These are phyloP conservation scores for Leiothrix lutea DNA, from an alignment of 2,113 vertebrate genomes.

Conservation along the genomic window DNA sequence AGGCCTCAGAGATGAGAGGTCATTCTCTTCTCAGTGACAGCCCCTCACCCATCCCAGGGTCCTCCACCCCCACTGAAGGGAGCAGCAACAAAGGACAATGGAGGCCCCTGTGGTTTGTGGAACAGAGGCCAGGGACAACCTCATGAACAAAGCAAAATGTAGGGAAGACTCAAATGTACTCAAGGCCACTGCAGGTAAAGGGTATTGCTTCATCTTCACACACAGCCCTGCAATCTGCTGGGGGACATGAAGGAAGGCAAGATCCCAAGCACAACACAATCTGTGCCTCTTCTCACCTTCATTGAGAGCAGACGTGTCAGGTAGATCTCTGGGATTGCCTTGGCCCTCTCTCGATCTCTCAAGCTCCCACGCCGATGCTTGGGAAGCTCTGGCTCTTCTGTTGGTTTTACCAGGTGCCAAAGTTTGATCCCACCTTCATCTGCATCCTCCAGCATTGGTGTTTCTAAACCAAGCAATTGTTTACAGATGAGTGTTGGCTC, in stretches of 20 bases:
- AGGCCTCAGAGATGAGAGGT: neutral
- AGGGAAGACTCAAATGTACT: neutral
- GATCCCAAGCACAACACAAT: neutral
- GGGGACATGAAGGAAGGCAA: neutral
- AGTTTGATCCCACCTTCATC: slow-evolving; percentile 95
- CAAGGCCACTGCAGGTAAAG: neutral
- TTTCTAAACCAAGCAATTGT: slow-evolving; percentile 77
- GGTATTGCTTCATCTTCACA: neutral
- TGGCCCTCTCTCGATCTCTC: slow-evolving; percentile 90
- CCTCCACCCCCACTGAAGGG: neutral
- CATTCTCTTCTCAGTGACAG: neutral
- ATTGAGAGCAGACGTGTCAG: slow-evolving; percentile 97
- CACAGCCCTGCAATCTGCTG: neutral
- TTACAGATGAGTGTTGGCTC: neutral
- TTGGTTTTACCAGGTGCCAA: slow-evolving; percentile 97
- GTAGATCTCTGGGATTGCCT: slow-evolving; percentile 97
- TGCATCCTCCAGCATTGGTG: slow-evolving; percentile 96
- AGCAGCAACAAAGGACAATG: neutral
- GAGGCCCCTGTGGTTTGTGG: neutral
- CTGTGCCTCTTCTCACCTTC: slow-evolving; percentile 80
- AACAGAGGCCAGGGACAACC: neutral
- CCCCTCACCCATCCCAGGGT: neutral
- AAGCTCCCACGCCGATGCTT: slow-evolving; percentile 92
- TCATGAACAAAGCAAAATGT: rapidly evolving
- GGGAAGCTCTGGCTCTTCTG: slow-evolving; percentile 93